A percentile compares a stretch with the other conserved stretches of the same genome.
phyloP scores from a whole-genome alignment of 2,888 invertebrate species.

The Pterostichus niger region DNA sequence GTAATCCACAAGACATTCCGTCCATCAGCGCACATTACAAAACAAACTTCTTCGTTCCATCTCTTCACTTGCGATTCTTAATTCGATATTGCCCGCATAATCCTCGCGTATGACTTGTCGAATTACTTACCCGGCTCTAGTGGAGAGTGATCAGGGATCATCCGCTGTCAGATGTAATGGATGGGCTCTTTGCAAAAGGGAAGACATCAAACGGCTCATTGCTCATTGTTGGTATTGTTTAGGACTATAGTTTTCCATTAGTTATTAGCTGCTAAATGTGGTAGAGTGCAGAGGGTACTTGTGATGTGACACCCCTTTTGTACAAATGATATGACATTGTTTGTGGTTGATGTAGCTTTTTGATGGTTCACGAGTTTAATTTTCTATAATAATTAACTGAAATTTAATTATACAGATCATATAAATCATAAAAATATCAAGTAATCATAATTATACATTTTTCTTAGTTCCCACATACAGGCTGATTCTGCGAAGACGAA shows the following conservation, averaged over 20 bases:
- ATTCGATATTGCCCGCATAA: constrained; percentile 44
- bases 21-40: constrained; percentile 9
- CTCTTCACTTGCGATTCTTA: constrained; percentile 33
- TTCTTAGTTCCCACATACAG: no score
- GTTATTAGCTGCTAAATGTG: neutral
- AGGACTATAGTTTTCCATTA: constrained; percentile 36
- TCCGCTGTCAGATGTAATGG: constrained; percentile 18
- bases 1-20: constrained; percentile 16
- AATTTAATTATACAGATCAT: no score
- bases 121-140: constrained; percentile 27
- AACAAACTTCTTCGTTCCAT: constrained; percentile 18
- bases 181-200: constrained; percentile 8
- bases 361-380: no score
- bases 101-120: constrained; percentile 44
- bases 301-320: no score
- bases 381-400: no score
- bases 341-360: no score
- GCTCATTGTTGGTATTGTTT: neutral
- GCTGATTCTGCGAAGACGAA: no score
- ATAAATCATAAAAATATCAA: no score
- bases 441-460: no score
- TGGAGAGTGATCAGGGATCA: neutral
- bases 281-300: no score
- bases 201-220: constrained; percentile 10
- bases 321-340: no score